Percentiles rank a stretch among this genome's conserved stretches.
Evolutionary conservation across 1,140 invertebrate genomes (phyloP).

Genomic region (Drosophila parvula): DNA sequence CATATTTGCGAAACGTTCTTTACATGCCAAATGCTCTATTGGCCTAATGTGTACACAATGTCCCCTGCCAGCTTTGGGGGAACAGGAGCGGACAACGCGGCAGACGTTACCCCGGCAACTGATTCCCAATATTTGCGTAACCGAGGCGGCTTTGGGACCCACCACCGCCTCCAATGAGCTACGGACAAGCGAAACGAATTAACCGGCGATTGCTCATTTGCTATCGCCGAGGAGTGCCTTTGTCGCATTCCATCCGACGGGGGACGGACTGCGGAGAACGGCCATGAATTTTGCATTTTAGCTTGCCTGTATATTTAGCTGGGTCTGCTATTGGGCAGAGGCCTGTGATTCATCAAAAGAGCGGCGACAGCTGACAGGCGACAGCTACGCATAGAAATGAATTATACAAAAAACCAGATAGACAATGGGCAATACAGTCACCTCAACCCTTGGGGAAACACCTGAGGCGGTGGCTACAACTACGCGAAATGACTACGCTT

Average conservation of each 20-base stretch:
- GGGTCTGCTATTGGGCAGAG: conserved; percentile 50
- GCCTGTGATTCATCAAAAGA: conserved; percentile 80
- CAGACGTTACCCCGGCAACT: conserved; percentile 53
- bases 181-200: conserved; percentile 25
- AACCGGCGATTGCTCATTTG: conserved; percentile 56
- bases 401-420: conserved; percentile 67
- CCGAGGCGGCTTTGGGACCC: conserved; percentile 41
- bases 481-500: conserved; percentile 60
- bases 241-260: conserved; percentile 63
- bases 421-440: conserved; percentile 47
- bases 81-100: conserved; percentile 15
- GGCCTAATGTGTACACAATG: conserved; percentile 24
- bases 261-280: conserved; percentile 25
- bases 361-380: conserved; percentile 77
- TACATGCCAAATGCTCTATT: conserved; percentile 7
- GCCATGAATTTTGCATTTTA: conserved; percentile 79
- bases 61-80: conserved; percentile 15
- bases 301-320: conserved; percentile 71
- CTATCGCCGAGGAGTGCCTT: conserved; percentile 55
- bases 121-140: conserved; percentile 73
- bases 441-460: conserved; percentile 63
- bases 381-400: conserved; percentile 76
- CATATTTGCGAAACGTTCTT: not conserved
- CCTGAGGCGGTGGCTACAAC: conserved; percentile 54
- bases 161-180: conserved; percentile 3